Evolutionary conservation across 2,113 vertebrate genomes (phyloP).

Genomic region (Oncorhynchus tshawytscha): DNA sequence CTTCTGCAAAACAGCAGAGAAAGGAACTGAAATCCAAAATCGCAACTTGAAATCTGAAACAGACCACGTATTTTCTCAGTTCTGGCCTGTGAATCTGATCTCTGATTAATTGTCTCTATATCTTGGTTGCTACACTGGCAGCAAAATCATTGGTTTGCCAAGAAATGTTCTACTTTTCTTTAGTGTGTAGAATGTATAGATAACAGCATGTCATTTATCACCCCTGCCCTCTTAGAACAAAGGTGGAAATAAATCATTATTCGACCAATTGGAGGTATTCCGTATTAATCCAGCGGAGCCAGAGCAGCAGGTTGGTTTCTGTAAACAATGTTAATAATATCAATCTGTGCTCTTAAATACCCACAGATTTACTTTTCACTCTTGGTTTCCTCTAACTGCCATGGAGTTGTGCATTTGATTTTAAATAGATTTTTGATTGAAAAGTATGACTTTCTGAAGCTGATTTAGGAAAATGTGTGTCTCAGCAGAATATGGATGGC

Average conservation of each 20-base stretch:
- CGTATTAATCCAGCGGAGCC: conserved; percentile 30
- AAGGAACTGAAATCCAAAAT: neutral
- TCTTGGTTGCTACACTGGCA: too few species aligned
- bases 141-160: too few species aligned
- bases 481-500: conserved; percentile 59
- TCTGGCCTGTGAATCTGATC: neutral
- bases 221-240: conserved; percentile 39
- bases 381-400: neutral
- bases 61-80: neutral
- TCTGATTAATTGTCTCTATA: neutral
- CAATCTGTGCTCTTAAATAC: neutral
- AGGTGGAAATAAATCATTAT: conserved; percentile 50
- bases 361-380: neutral
- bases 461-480: neutral
- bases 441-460: neutral
- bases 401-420: neutral
- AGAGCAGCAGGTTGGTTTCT: conserved; percentile 51
- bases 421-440: neutral
- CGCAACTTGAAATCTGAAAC: neutral
- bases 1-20: conserved; percentile 47
- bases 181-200: too few species aligned
- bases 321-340: neutral
- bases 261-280: conserved; percentile 65
- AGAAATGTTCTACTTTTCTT: too few species aligned
- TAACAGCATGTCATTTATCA: neutral